Base-by-base conservation (phyloP, 2,113 vertebrate species). In the Cygnus atratus region DNA sequence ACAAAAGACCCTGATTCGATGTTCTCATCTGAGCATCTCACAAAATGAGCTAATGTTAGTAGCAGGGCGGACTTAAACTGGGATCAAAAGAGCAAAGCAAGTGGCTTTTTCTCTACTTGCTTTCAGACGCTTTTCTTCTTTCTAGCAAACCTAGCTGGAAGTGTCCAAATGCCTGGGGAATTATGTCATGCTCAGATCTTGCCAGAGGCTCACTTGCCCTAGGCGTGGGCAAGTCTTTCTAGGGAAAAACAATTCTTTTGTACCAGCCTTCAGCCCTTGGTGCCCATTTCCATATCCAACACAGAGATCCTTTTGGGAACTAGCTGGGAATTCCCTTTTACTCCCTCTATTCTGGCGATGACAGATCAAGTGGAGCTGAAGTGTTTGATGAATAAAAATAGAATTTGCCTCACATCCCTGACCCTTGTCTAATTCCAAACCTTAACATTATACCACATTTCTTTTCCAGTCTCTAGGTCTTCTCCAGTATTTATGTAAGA, bases 281-380 rank as follows among this genome's bases (percentile, higher is more conserved):
- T 87, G 48, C 11, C 13, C 55, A 35, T 91, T 92, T 61, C 61
- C 48, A 58, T 78, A 78, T 82, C 20, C n/a, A 91, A 63, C 43
- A 84, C 29, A 48, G 39, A 68, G 35, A 29, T 95, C 67, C 14
- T 79, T 92, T 63, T 52, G 87, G 80, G 68, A 84, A 33, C 33
- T 84, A 39, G 10, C 29, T 81, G 73, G 66, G 52, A 88, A 92
- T 82, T 78, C 84, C 73, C 61, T 93, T 91, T 17, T 41, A 65
- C 20, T 92, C 6, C 35, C 57, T 65, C 76, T 88, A 21, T 16
- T 13, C 52, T 61, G 58, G 33, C 41, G 78, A 82, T 92, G 77
- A 88, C 59, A 94, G 68, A 94, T 94, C 85, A 90, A 92, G 55
- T 79, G 90, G 33, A 87, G 22, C 7, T 67, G 65, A 87, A 77